phyloP scores from a whole-genome alignment of 2,797 vertebrate species.

The Liasis olivaceus region DNA sequence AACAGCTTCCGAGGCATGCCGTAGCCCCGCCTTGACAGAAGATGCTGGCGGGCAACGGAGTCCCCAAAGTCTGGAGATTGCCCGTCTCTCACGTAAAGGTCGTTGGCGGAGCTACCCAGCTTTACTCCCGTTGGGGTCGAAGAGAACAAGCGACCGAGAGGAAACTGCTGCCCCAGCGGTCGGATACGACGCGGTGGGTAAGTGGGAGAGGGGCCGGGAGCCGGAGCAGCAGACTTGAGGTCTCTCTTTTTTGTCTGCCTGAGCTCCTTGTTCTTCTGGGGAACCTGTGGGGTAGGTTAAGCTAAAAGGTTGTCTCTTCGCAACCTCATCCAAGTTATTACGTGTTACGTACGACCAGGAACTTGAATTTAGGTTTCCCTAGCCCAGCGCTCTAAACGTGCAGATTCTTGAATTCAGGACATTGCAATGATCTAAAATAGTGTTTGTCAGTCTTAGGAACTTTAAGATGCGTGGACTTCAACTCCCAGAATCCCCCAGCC shows the following conservation, averaged over 20 bases:
- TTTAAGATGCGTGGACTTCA: neutral
- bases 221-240: neutral
- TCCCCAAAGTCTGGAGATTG: constrained; percentile 69
- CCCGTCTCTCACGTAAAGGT: constrained; percentile 74
- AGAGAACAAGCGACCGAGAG: neutral
- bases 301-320: neutral
- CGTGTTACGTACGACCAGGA: neutral
- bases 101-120: constrained; percentile 63
- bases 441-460: neutral
- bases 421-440: neutral
- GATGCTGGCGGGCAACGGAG: neutral
- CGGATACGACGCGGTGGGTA: neutral
- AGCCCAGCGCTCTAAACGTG: neutral
- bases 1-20: neutral
- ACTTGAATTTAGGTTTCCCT: neutral
- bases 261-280: neutral
- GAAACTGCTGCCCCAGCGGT: constrained; percentile 26
- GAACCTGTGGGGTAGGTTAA: neutral
- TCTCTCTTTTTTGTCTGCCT: neutral
- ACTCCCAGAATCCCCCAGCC: too few relatives aligned
- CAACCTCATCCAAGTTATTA: neutral
- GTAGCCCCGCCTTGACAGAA: neutral
- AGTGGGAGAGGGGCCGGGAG: neutral
- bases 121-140: constrained; percentile 21
- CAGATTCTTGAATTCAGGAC: neutral